A percentile compares a stretch with the other conserved stretches of the same genome.
Evolutionary conservation across 2,888 invertebrate species (phyloP).

Genomic region (Cistogaster globosa): DNA sequence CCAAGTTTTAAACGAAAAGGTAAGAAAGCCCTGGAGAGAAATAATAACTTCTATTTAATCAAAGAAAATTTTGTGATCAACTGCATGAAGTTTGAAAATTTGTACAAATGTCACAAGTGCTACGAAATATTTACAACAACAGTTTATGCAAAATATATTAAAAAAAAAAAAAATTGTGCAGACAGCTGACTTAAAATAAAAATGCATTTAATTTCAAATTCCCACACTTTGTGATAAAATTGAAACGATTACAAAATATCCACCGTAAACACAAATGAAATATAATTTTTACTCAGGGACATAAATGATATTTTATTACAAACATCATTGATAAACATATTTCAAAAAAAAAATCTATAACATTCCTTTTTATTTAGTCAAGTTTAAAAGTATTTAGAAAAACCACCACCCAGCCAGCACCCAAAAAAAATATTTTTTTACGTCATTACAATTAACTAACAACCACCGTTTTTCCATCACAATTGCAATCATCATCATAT

Average conservation of each 20-base stretch:
- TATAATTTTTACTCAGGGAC: conserved; percentile 4
- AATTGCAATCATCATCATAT: conserved; percentile 23
- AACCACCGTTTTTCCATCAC: conserved; percentile 60
- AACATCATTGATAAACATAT: neutral
- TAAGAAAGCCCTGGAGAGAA: no score
- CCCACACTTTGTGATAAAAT: conserved; percentile 32
- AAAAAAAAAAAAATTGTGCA: neutral
- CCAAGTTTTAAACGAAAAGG: no score
- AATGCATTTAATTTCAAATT: conserved; percentile 27
- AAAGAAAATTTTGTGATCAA: no score
- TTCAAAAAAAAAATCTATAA: no score
- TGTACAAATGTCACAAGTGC: no score
- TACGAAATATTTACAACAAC: no score
- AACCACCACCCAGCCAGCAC: conserved; percentile 41
- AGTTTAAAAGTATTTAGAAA: neutral
- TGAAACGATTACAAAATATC: neutral
- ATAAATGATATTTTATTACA: neutral
- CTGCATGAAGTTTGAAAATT: no score
- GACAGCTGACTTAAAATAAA: conserved; percentile 15
- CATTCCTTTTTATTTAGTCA: no score
- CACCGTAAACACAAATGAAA: neutral
- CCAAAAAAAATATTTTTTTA: conserved; percentile 40
- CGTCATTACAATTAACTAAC: conserved; percentile 62
- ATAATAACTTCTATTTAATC: no score
- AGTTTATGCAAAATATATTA: no score